Evolutionary conservation across 2,888 invertebrate genomes (phyloP).

Genomic region (Amphimallon solstitiale): DNA sequence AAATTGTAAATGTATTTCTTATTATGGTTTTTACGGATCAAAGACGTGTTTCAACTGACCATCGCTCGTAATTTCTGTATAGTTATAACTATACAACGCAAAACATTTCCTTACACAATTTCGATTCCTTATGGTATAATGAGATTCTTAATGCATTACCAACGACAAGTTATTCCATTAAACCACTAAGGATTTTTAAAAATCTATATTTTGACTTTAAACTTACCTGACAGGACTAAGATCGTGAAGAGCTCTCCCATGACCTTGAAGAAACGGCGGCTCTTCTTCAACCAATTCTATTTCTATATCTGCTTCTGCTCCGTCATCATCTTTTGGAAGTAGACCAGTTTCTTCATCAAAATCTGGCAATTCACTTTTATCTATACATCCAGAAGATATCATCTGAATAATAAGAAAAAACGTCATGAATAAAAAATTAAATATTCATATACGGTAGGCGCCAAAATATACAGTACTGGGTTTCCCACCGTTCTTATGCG

Average conservation of each 20-base stretch:
- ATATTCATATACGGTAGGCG: neutral
- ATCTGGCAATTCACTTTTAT: conserved; percentile 94
- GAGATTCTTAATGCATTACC: too few species aligned
- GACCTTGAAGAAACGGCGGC: conserved; percentile 94
- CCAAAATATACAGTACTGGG: too few species aligned
- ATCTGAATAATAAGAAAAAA: conserved; percentile 31
- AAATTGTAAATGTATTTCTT: too few species aligned
- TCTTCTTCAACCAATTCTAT: conserved; percentile 99
- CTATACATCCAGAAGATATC: conserved; percentile 77
- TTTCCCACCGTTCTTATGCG: too few species aligned
- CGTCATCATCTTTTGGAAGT: conserved; percentile 89
- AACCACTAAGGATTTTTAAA: too few species aligned
- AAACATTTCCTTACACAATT: too few species aligned
- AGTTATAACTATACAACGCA: too few species aligned
- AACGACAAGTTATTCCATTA: too few species aligned
- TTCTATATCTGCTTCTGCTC: conserved; percentile 96
- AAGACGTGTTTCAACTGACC: too few species aligned
- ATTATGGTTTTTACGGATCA: too few species aligned
- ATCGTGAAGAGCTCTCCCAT: conserved; percentile 90
- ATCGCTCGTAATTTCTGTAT: too few species aligned
- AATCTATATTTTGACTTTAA: neutral
- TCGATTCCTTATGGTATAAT: too few species aligned
- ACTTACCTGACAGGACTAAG: conserved; percentile 81
- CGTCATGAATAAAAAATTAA: conserved; percentile 8
- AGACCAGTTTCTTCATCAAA: conserved; percentile 97